phyloP scores from a whole-genome alignment of 2,888 invertebrate genomes.

The Glaucopsyche alexis region DNA sequence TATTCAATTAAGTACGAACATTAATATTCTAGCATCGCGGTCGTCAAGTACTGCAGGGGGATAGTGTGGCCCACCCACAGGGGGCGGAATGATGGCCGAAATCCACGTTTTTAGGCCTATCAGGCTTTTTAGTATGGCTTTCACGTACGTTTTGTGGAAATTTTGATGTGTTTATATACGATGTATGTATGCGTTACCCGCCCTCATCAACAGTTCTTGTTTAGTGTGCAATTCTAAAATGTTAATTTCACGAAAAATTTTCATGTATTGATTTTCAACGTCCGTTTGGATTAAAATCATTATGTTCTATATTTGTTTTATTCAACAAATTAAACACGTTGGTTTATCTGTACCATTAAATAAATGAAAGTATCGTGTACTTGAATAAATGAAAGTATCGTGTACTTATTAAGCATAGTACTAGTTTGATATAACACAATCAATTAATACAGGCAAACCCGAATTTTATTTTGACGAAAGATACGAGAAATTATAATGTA shows the following conservation, averaged over 20 bases:
- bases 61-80: slow-evolving; percentile 57
- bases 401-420: not conserved
- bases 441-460: not conserved
- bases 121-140: slow-evolving; percentile 66
- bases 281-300: not conserved
- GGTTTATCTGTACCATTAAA: slow-evolving; percentile 4
- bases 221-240: slow-evolving; percentile 24
- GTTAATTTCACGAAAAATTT: slow-evolving; percentile 8
- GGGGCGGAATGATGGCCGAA: slow-evolving; percentile 58
- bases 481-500: too few relatives aligned
- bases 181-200: slow-evolving; percentile 30
- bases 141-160: slow-evolving; percentile 57
- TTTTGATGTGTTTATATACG: slow-evolving; percentile 50
- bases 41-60: slow-evolving; percentile 67
- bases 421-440: not conserved
- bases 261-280: slow-evolving; percentile 5
- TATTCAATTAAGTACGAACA: slow-evolving; percentile 70
- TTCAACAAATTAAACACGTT: not conserved
- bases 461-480: not conserved
- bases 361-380: not conserved
- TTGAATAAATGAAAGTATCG: too few relatives aligned
- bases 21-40: slow-evolving; percentile 74
- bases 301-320: not conserved
- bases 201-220: slow-evolving; percentile 28
- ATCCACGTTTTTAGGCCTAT: slow-evolving; percentile 76